Conservation (phyloP, 2,888 invertebrate genomes). For the Nomada fabriciana region DNA sequence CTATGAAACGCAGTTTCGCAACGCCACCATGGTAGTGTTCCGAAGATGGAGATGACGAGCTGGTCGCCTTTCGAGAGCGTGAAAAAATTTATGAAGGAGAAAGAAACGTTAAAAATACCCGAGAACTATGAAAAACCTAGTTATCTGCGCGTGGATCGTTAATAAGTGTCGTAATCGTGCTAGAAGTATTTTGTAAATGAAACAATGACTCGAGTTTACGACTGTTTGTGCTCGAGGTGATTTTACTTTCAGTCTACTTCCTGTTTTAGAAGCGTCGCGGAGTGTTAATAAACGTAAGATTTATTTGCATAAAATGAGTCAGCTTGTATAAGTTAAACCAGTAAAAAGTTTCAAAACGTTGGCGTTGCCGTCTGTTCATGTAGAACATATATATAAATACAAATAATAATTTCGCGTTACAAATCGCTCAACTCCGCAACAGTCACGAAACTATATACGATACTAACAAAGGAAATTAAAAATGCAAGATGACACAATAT, state of each 20-base stretch:
- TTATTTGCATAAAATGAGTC: neutral
- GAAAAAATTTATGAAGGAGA: neutral
- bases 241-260: constrained; percentile 9
- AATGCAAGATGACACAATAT: too few species aligned
- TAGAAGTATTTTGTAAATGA: constrained; percentile 2
- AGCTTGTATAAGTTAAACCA: too few species aligned
- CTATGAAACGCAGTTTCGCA: neutral
- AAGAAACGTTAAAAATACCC: neutral
- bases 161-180: neutral
- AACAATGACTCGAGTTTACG: neutral
- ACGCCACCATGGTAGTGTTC: constrained; percentile 5
- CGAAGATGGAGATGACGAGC: neutral
- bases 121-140: neutral
- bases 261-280: neutral
- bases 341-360: too few species aligned
- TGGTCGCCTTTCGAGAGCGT: neutral
- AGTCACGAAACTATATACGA: too few species aligned
- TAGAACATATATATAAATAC: too few species aligned
- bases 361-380: too few species aligned
- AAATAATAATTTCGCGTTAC: too few species aligned
- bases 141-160: constrained; percentile 2
- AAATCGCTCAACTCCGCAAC: too few species aligned
- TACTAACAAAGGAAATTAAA: too few species aligned
- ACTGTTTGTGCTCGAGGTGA: neutral
- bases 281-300: neutral